Conservation (phyloP, 2,113 vertebrate species). For the Syrmaticus mikado region DNA sequence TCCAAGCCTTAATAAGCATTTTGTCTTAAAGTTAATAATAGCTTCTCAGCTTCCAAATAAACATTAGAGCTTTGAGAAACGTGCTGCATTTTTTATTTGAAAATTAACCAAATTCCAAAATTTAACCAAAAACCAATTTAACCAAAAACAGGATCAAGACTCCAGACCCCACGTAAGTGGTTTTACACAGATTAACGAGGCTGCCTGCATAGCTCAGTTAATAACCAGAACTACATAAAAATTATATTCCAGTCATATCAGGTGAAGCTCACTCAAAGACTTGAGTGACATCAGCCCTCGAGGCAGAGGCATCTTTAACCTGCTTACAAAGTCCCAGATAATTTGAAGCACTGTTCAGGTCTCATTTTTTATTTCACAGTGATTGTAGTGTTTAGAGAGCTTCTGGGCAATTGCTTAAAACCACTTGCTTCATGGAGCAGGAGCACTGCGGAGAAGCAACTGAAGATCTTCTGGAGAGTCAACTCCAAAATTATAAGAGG, state of each 20-base stretch:
- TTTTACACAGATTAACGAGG: not conserved
- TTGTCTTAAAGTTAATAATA: not conserved
- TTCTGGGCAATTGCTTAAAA: not conserved
- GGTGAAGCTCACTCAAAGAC: not conserved
- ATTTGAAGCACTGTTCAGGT: not conserved
- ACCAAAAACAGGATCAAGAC: not conserved
- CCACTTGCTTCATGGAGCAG: not conserved
- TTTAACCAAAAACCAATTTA: no score
- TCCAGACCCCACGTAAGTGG: not conserved
- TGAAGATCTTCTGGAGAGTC: not conserved
- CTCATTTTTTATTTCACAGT: not conserved
- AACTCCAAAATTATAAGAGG: not conserved
- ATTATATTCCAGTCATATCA: not conserved
- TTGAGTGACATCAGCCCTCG: not conserved
- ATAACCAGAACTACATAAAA: not conserved
- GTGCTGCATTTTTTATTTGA: not conserved
- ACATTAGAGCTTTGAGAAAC: not conserved
- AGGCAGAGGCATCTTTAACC: not conserved
- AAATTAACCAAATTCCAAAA: not conserved
- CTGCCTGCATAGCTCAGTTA: not conserved
- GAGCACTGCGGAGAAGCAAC: not conserved
- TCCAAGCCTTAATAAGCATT: not conserved
- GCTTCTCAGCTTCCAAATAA: not conserved
- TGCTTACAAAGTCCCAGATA: not conserved
- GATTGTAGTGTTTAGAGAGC: not conserved